A percentile compares a stretch with the other conserved stretches of the same genome.
Conservation (phyloP, 2,797 vertebrate species). For the Enteromius afrohamiltoni region DNA sequence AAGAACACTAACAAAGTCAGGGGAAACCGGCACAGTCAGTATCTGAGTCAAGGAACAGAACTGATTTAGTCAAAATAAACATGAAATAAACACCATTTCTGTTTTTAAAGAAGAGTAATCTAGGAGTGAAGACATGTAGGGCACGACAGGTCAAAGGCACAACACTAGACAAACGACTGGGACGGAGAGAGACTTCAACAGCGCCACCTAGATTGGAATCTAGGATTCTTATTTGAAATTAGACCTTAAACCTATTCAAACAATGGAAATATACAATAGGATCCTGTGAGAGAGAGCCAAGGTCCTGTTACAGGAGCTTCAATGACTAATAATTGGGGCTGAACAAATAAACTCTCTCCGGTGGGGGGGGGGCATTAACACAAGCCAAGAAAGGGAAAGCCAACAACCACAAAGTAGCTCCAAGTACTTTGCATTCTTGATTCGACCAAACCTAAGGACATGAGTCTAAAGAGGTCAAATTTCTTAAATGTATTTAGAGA, state of each 20-base stretch:
- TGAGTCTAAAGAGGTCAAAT: constrained; percentile 13
- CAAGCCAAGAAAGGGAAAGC: neutral
- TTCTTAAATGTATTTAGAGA: constrained; percentile 15
- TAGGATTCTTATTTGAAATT: constrained; percentile 18
- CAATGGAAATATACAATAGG: constrained; percentile 19
- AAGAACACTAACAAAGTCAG: constrained; percentile 31
- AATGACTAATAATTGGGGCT: constrained; percentile 37
- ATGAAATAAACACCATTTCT: neutral
- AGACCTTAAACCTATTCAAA: constrained; percentile 10
- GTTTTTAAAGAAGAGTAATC: constrained; percentile 66
- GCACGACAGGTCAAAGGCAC: constrained; percentile 73
- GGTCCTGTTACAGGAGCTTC: neutral
- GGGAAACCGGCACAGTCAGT: constrained; percentile 42
- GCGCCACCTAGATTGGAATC: neutral
- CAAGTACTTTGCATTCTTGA: constrained; percentile 22
- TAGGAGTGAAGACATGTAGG: constrained; percentile 68
- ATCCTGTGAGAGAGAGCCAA: neutral
- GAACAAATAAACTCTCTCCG: constrained; percentile 37
- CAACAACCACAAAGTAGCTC: constrained; percentile 18
- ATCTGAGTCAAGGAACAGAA: constrained; percentile 60
- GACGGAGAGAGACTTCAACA: neutral
- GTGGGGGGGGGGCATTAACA: constrained; percentile 11
- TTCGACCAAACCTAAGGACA: constrained; percentile 13
- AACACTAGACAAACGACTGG: constrained; percentile 71
- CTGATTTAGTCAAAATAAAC: constrained; percentile 25